Evolutionary conservation across 2,113 vertebrate species (phyloP).

Genomic region (Anas platyrhynchos): DNA sequence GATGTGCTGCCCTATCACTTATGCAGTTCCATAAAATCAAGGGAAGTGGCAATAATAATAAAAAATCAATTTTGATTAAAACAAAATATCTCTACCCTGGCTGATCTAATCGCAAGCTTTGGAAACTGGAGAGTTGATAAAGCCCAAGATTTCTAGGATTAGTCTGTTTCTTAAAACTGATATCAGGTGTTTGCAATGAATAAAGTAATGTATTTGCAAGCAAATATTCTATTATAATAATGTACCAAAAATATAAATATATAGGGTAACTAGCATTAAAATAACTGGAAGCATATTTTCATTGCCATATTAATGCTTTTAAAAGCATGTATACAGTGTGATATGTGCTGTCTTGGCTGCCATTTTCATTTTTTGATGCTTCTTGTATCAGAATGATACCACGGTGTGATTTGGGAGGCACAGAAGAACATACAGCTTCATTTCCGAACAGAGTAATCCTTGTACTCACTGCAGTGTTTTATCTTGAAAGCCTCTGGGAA

Average conservation of each 20-base stretch:
- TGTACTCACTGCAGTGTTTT: neutral
- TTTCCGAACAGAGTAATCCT: neutral
- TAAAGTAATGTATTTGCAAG: neutral
- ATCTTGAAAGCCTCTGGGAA: neutral
- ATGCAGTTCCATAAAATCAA: neutral
- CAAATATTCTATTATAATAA: neutral
- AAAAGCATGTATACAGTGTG: neutral
- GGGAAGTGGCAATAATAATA: slow-evolving; percentile 2
- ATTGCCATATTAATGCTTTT: neutral
- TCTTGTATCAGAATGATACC: neutral
- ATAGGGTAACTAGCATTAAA: neutral
- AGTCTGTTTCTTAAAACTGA: neutral
- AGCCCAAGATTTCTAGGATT: neutral
- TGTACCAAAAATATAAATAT: neutral
- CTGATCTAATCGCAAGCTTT: neutral
- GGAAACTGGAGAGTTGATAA: neutral
- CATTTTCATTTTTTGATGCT: neutral
- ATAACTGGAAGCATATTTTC: neutral
- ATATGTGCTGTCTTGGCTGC: neutral
- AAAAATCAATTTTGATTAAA: slow-evolving; percentile 51
- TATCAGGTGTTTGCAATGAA: neutral
- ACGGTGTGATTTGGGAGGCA: neutral
- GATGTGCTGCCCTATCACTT: neutral
- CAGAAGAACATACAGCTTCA: neutral
- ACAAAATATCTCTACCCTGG: neutral